Evolutionary conservation across 2,888 invertebrate genomes (phyloP).

Genomic region (Pyralis farinalis): DNA sequence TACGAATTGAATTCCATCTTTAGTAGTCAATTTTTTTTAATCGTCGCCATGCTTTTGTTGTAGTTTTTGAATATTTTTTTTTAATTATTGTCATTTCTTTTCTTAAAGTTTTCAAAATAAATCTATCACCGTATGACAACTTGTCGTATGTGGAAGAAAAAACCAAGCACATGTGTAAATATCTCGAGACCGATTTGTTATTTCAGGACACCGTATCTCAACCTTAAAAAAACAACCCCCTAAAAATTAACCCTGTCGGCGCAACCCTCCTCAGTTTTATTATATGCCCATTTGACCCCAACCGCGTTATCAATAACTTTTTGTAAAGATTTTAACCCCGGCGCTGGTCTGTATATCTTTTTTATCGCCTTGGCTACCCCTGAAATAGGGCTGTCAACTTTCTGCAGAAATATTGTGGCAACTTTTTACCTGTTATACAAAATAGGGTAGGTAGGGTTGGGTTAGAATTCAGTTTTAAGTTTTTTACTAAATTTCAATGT

Average conservation of each 20-base stretch:
- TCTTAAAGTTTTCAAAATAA: too few relatives aligned
- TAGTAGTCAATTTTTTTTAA: too few relatives aligned
- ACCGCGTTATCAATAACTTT: constrained; percentile 34
- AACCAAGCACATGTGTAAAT: too few relatives aligned
- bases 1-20: too few relatives aligned
- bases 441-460: background rate
- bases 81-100: too few relatives aligned
- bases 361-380: constrained; percentile 30
- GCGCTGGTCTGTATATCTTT: constrained; percentile 28
- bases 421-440: background rate
- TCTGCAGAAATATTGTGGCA: background rate
- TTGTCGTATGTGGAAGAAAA: too few relatives aligned
- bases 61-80: too few relatives aligned
- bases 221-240: background rate
- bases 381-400: constrained; percentile 4
- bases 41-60: too few relatives aligned
- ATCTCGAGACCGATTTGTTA: too few relatives aligned
- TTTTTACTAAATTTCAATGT: background rate
- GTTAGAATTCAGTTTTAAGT: background rate
- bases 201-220: background rate
- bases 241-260: constrained; percentile 12
- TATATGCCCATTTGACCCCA: constrained; percentile 15
- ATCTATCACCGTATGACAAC: too few relatives aligned
- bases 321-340: constrained; percentile 31
- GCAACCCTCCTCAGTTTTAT: constrained; percentile 14